Evolutionary conservation across 2,888 invertebrate species (phyloP).

Genomic region (Drosophila hawaiiensis): DNA sequence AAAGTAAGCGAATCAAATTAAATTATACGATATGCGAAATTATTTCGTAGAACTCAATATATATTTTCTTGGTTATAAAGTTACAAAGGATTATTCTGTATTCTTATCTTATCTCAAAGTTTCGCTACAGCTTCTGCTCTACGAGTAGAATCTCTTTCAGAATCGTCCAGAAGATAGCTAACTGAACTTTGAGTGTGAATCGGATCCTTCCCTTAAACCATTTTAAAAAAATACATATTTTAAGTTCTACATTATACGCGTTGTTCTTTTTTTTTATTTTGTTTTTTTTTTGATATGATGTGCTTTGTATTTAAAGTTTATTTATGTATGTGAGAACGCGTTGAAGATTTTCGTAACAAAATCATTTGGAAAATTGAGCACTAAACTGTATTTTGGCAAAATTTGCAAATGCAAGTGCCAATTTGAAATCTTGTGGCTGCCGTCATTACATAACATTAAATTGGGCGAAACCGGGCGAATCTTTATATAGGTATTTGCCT

Average conservation of each 20-base stretch:
- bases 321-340: constrained; percentile 46
- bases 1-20: constrained; percentile 19
- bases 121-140: constrained; percentile 7
- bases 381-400: constrained; percentile 78
- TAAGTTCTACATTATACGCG: constrained; percentile 42
- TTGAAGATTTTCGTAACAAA: constrained; percentile 29
- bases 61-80: not conserved
- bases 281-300: constrained; percentile 61
- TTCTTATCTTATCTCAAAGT: constrained; percentile 8
- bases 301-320: constrained; percentile 55
- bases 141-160: constrained; percentile 19
- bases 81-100: constrained; percentile 2
- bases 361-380: constrained; percentile 48
- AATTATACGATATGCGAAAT: constrained; percentile 22
- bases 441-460: constrained; percentile 40
- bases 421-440: constrained; percentile 53
- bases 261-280: constrained; percentile 5
- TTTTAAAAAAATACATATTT: constrained; percentile 12
- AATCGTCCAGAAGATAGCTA: constrained; percentile 28
- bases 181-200: constrained; percentile 8
- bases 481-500: constrained; percentile 41
- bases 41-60: constrained; percentile 15
- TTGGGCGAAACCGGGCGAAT: constrained; percentile 73
- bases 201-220: constrained; percentile 1
- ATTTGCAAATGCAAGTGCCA: constrained; percentile 77